Base-by-base conservation (phyloP, 1,140 invertebrate species). In the Bombus confusus region DNA sequence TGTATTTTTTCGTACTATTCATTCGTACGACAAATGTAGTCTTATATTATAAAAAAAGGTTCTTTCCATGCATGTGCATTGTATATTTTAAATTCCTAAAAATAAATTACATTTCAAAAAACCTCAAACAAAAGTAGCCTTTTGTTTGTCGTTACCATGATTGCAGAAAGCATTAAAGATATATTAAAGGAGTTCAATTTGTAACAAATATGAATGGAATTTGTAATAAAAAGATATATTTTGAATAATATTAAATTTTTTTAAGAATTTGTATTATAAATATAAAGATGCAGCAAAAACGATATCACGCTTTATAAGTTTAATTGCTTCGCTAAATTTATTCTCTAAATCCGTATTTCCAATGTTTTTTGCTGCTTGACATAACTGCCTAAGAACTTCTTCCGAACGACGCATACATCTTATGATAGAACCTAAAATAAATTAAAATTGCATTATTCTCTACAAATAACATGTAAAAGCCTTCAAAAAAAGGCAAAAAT, bases 271-370 rank as follows among this genome's bases (percentile, higher is more conserved):
- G 59, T 90, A 89, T 93, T 97, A 99, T 91, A 99, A 96, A 96
- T 99, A 99, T 25, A 99, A 96, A 95, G 98, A 99, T 52, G 99
- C 99, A 77, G 99, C 99, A 96, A 99, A 99, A 37, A 99, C 98
- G 95, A 99, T 99, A 94, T 99, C 99, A 90, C 99, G 96, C 95
- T 99, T 99, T 52, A 99, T 97, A 68, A 98, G 94, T 92, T 97
- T 97, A 81, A 99, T 99, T 13, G 98, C 98, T 93, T 99, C 98
- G 85, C 97, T 97, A 94, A 99, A 99, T 95, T 99, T 99, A 90
- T 98, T 98, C 95, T 99, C 99, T 84, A 99, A 95, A 88, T 99
- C 98, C 25, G 97, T 97, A 93, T 99, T 99, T 28, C 99, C 99
- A 87, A 99, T 99, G 89, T 98, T 98, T 96, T 99, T 99, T 1